Conservation (phyloP, 1,140 invertebrate genomes). For the Phymorhynchus buccinoides region DNA sequence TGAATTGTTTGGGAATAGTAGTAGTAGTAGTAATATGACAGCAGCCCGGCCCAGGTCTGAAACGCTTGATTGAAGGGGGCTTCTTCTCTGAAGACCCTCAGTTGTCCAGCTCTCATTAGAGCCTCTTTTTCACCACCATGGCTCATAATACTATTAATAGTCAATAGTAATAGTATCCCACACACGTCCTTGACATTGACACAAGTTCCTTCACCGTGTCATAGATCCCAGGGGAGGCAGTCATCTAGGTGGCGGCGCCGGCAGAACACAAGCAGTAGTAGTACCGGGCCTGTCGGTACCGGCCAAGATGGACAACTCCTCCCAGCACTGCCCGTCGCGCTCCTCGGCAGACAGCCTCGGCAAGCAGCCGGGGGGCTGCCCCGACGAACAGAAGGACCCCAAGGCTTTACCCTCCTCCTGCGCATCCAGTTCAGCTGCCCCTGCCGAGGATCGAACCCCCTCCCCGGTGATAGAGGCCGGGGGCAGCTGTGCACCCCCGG, state of each 20-base stretch:
- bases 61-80: too few relatives aligned
- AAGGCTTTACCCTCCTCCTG: neutral
- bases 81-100: too few relatives aligned
- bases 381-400: slow-evolving; percentile 18
- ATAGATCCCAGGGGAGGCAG: slow-evolving; percentile 19
- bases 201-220: too few relatives aligned
- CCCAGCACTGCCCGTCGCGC: slow-evolving; percentile 42
- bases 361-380: neutral
- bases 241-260: neutral
- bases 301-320: slow-evolving; percentile 46
- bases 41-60: too few relatives aligned
- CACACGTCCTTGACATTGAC: too few relatives aligned
- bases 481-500: neutral
- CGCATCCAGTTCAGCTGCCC: slow-evolving; percentile 12
- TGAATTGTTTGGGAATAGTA: too few relatives aligned
- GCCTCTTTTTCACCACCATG: too few relatives aligned
- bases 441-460: slow-evolving; percentile 16
- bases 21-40: too few relatives aligned
- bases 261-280: slow-evolving; percentile 18
- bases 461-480: neutral
- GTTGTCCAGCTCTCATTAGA: too few relatives aligned
- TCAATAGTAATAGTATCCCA: too few relatives aligned
- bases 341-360: slow-evolving; percentile 45
- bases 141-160: too few relatives aligned
- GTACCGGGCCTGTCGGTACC: slow-evolving; percentile 20